These are phyloP conservation scores for Motacilla tschutschensis DNA, from an alignment of 2,113 vertebrate species.

Conservation along the genomic window DNA sequence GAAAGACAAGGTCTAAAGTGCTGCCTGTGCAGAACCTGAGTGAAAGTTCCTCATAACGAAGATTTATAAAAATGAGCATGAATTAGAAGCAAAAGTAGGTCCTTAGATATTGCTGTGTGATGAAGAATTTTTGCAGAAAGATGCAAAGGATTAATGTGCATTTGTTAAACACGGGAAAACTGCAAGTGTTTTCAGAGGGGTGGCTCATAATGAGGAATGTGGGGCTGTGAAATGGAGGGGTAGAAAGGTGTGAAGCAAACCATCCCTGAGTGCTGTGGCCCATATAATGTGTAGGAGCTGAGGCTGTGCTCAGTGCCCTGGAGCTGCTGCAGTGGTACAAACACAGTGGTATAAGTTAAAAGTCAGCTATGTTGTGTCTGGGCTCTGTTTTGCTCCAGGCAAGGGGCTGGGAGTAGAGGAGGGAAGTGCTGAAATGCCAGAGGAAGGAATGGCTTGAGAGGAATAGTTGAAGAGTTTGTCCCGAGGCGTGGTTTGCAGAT, in stretches of 20 bases:
- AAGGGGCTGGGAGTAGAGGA: background rate
- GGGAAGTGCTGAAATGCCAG: background rate
- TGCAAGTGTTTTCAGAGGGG: background rate
- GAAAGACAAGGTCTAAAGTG: background rate
- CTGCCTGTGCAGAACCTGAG: background rate
- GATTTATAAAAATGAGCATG: background rate
- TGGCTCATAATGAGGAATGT: background rate
- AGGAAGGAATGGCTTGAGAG: background rate
- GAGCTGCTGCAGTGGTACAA: background rate
- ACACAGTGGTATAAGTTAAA: background rate
- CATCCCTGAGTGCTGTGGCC: background rate
- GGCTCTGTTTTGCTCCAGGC: background rate
- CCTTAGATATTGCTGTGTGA: background rate
- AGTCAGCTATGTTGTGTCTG: background rate
- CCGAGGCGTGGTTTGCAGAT: accelerated
- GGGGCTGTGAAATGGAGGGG: background rate
- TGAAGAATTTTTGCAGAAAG: background rate
- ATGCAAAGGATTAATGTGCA: background rate
- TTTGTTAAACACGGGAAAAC: background rate
- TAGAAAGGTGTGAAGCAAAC: background rate
- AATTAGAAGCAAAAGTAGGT: background rate
- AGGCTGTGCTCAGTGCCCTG: background rate
- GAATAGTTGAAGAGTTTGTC: background rate
- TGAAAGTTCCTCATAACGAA: background rate
- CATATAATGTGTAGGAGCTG: background rate